Base-by-base conservation (phyloP, 2,113 vertebrate genomes). In the Cranoglanis bouderius region DNA sequence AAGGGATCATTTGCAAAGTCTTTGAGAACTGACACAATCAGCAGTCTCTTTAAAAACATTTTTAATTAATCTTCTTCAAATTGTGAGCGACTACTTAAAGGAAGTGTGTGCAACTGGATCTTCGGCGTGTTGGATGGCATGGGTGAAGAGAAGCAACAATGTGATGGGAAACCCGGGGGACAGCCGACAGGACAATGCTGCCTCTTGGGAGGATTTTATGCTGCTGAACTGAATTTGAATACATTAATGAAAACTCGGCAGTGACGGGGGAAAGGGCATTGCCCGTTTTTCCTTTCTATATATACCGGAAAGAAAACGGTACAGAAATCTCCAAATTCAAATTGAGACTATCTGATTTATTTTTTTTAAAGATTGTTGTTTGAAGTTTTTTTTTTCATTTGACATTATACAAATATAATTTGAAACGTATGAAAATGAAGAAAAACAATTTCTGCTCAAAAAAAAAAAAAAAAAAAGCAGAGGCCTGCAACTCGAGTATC, bases 141-240 rank as follows among this genome's bases (percentile, higher is more conserved):
- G 92, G 92, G 91, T 91, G 94, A 90, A 90, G 93, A 93, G 94
- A 95, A 94, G 94, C 92, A 92, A 93, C 90, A 70, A 86, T 92
- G 94, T 93, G 93, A 94, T 93, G 93, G 92, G 89, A 92, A 94
- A 92, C 95, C 94, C 95, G 91, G 92, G 95, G 95, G 95, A 96
- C 93, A 91, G 88, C 89, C 90, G 87, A 88, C 92, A 95, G 93
- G 93, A 95, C 95, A 96, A 95, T 95, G 91, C 91, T 90, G 93
- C 92, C 94, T 95, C 95, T 92, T 89, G 94, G 95, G 96, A 94
- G 92, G 91, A 94, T 95, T 96, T 95, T 93, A 95, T 95, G 94
- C 95, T 94, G 94, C 94, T 93, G 94, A 94, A 95, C 94, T 94
- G 94, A 94, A 95, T 95, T 94, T 94, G 94, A 96, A 96, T 95